Evolutionary conservation across 2,113 vertebrate genomes (phyloP).

Genomic region (Centropus bengalensis): DNA sequence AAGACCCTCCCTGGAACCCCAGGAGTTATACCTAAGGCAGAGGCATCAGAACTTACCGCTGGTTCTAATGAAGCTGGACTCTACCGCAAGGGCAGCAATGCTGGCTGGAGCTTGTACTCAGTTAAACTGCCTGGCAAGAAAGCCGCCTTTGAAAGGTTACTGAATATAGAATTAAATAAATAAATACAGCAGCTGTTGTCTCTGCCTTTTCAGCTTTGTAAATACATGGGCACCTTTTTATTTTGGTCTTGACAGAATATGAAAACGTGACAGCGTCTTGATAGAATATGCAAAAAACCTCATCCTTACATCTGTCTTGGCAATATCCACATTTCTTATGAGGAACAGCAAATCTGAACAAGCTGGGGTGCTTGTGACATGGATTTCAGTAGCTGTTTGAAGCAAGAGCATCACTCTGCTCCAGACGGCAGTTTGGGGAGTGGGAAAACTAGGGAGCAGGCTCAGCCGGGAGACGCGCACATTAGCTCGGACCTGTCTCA

Average conservation of each 20-base stretch:
- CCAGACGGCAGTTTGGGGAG: not conserved
- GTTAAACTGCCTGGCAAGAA: not conserved
- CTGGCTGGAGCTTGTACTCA: not conserved
- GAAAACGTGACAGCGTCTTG: not conserved
- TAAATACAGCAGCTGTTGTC: not conserved
- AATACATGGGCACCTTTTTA: not conserved
- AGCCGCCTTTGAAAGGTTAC: not conserved
- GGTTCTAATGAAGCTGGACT: not conserved
- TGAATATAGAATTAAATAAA: not conserved
- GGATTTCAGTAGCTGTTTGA: not conserved
- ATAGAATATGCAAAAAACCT: not conserved
- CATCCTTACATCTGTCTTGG: not conserved
- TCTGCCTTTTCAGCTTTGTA: not conserved
- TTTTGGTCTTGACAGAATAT: not conserved
- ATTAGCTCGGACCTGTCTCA: not conserved
- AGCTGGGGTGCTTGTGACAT: not conserved
- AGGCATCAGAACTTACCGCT: too few relatives aligned
- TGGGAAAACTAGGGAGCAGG: not conserved
- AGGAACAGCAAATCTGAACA: not conserved
- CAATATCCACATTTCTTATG: accelerated
- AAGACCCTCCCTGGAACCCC: not conserved
- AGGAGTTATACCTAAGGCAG: not conserved
- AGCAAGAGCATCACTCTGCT: not conserved
- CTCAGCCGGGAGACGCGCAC: not conserved
- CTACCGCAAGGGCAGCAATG: not conserved